Evolutionary conservation across 2,888 invertebrate species (phyloP).

Genomic region (Aplocera efformata): DNA sequence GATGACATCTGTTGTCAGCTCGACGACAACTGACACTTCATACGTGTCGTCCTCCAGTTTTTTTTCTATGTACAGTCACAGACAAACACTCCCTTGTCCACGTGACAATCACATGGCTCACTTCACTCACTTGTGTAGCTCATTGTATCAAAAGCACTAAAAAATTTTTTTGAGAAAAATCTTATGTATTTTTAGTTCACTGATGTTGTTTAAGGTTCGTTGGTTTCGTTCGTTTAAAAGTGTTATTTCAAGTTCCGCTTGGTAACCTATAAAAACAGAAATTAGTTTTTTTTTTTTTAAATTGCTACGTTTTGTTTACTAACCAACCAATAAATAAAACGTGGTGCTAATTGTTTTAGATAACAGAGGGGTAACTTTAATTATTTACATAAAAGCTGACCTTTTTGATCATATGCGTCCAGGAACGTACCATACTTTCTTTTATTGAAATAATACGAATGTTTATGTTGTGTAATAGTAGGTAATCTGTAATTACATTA

Average conservation of each 20-base stretch:
- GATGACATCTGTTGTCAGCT: slow-evolving; percentile 80
- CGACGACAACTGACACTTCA: slow-evolving; percentile 77
- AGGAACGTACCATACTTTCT: too few relatives aligned
- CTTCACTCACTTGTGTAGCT: slow-evolving; percentile 14
- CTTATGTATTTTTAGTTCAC: slow-evolving; percentile 2
- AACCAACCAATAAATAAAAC: too few relatives aligned
- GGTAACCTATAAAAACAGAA: too few relatives aligned
- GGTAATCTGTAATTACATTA: too few relatives aligned
- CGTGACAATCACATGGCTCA: slow-evolving; percentile 43
- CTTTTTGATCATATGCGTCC: too few relatives aligned
- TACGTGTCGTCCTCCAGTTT: slow-evolving; percentile 78
- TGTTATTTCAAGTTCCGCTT: not conserved
- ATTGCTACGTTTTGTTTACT: too few relatives aligned
- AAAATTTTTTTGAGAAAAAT: slow-evolving; percentile 9
- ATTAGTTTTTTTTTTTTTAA: too few relatives aligned
- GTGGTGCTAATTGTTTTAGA: too few relatives aligned
- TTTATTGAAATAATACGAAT: too few relatives aligned
- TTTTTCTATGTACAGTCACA: slow-evolving; percentile 37
- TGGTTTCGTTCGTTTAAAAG: slow-evolving; percentile 2
- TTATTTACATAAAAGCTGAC: too few relatives aligned
- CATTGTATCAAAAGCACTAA: slow-evolving; percentile 6
- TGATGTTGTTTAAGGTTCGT: not conserved
- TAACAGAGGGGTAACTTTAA: too few relatives aligned
- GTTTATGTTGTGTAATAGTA: too few relatives aligned
- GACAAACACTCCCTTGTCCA: slow-evolving; percentile 36